A percentile compares a stretch with the other conserved stretches of the same genome.
Conservation (phyloP, 2,113 vertebrate species). For the Ascaphus truei region DNA sequence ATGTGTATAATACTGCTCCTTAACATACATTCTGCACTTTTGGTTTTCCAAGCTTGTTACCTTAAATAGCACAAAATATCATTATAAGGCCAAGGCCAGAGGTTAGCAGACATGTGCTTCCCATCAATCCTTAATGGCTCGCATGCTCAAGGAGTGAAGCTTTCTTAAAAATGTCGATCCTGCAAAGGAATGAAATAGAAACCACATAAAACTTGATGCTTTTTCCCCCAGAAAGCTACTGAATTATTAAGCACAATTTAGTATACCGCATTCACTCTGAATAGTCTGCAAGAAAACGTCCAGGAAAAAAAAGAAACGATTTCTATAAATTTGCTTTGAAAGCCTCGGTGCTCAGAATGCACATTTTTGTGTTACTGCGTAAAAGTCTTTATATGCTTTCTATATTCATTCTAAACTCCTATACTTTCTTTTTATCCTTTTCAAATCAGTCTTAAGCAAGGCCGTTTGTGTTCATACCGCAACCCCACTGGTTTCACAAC, state of each 20-base stretch:
- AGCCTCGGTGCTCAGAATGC: too few relatives aligned
- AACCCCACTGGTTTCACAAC: too few relatives aligned
- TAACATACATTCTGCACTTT: neutral
- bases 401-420: too few relatives aligned
- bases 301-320: too few relatives aligned
- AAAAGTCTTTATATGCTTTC: too few relatives aligned
- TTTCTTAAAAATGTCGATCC: conserved; percentile 17
- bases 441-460: too few relatives aligned
- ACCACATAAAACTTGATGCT: conserved; percentile 18
- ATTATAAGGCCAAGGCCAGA: neutral
- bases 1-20: too few relatives aligned
- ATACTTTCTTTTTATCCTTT: too few relatives aligned
- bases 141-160: conserved; percentile 5
- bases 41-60: neutral
- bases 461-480: too few relatives aligned
- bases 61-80: neutral
- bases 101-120: neutral
- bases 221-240: conserved; percentile 8
- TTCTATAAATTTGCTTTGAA: too few relatives aligned
- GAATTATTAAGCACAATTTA: conserved; percentile 25
- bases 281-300: neutral
- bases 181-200: conserved; percentile 7
- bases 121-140: neutral
- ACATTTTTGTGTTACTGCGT: too few relatives aligned
- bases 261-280: neutral